Base-by-base conservation (phyloP, 2,888 invertebrate species). In the Perithous albicinctus region DNA sequence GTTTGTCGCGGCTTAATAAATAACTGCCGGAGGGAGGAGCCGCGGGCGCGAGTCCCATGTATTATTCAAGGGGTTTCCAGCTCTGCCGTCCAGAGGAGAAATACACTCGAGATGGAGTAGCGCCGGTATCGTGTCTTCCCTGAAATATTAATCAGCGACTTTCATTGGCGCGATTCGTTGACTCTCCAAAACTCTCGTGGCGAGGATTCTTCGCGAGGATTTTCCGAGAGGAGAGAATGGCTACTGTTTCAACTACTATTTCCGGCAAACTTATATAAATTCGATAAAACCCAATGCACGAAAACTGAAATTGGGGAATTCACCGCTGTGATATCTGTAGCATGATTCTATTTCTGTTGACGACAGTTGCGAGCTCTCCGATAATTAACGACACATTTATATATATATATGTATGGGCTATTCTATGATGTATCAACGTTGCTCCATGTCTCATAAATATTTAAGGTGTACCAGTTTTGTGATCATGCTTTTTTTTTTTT, bases 101-200 rank as follows among this genome's bases (percentile, higher is more conserved):
- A 78, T 75, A 82, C n/a, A n/a, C 75, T 78, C 75, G 61, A 59
- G 78, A 78, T 77, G 32, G 32, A 77, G 66, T 54, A 23, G 41
- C 48, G 43, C 4, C 18, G 32, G 29, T 54, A 51, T 66, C 75
- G 70, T 66, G 51, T 82, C 75, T 75, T 67, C 46, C 61, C 23
- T 82, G 82, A 82, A 82, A 78, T 82, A 78, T 82, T 82, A 82
- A 82, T 82, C 82, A 77, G 74, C 67, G 69, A 83, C 63, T 78
- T 80, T 78, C 74, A 80, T 80, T 78, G 83, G 80, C 69, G 81
- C 73, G 79, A 82, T 84, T 79, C 76, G 66, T 77, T 41, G 66
- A 76, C 76, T 23, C 76, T 23, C 29, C 46, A 12, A 56, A n/a
- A n/a, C n/a, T n/a, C n/a, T 18, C 38, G 18, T 10, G 18, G 26